Conservation (phyloP, 2,888 invertebrate species). For the Metellina segmentata region DNA sequence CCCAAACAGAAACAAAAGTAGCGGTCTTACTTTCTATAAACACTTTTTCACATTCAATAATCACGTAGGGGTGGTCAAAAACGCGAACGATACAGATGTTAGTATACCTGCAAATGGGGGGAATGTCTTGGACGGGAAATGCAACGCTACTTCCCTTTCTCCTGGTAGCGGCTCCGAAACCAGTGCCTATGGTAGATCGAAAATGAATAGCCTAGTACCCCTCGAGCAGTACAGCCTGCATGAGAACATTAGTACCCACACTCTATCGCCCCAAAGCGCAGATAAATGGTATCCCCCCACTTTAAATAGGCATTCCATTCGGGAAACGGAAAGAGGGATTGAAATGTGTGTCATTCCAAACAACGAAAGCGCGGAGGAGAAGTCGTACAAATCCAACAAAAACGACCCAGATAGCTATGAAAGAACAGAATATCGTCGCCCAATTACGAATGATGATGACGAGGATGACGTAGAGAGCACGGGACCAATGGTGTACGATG, state of each 20-base stretch:
- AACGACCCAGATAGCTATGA: conserved; percentile 49
- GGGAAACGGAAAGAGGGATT: conserved; percentile 70
- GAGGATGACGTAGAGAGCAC: conserved; percentile 66
- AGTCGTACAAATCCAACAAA: conserved; percentile 50
- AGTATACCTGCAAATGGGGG: conserved; percentile 39
- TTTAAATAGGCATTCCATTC: conserved; percentile 67
- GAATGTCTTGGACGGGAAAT: conserved; percentile 59
- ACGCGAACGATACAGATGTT: conserved; percentile 58
- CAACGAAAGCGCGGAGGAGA: conserved; percentile 39
- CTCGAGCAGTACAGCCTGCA: conserved; percentile 71
- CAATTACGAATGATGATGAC: conserved; percentile 63
- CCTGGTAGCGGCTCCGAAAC: conserved; percentile 71
- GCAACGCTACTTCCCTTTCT: conserved; percentile 57
- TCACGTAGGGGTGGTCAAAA: conserved; percentile 65
- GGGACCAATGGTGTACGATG: conserved; percentile 71
- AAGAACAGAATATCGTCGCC: conserved; percentile 58
- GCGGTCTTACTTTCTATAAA: conserved; percentile 67
- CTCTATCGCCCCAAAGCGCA: conserved; percentile 50
- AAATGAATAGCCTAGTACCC: conserved; percentile 71
- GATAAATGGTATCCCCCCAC: conserved; percentile 69
- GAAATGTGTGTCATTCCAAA: conserved; percentile 69
- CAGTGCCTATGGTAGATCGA: conserved; percentile 66
- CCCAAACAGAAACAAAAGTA: conserved; percentile 64
- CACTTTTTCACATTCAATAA: conserved; percentile 74
- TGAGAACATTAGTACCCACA: conserved; percentile 55